phyloP scores from a whole-genome alignment of 2,888 invertebrate species.

The Ferrisia virgata region DNA sequence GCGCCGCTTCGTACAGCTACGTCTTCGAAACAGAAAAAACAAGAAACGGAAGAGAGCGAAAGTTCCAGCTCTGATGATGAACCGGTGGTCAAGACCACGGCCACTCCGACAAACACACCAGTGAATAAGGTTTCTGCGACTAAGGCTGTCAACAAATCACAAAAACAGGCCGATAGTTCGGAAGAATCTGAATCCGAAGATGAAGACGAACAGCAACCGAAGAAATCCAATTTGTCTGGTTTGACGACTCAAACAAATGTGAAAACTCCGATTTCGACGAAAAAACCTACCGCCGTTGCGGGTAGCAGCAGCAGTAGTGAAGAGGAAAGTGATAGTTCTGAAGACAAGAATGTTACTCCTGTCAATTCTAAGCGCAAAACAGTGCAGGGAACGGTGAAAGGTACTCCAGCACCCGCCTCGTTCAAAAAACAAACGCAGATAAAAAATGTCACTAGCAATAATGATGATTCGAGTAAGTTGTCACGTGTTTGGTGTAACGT shows the following conservation, averaged over 20 bases:
- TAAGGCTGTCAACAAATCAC: slow-evolving; percentile 53
- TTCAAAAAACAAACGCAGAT: not conserved
- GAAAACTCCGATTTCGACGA: not conserved
- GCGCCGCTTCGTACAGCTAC: not conserved
- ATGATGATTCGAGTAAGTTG: not conserved
- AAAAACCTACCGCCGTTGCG: not conserved
- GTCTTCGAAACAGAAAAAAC: not conserved
- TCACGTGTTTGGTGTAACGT: too few species aligned
- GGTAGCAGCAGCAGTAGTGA: too few species aligned
- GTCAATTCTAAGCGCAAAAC: slow-evolving; percentile 46
- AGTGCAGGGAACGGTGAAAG: not conserved
- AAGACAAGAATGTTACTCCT: slow-evolving; percentile 48
- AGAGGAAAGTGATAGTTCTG: slow-evolving; percentile 35
- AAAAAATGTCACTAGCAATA: slow-evolving; percentile 45
- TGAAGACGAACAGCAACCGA: slow-evolving; percentile 19
- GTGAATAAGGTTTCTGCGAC: not conserved
- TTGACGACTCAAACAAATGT: not conserved
- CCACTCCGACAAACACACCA: slow-evolving; percentile 31
- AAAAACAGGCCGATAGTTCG: slow-evolving; percentile 55
- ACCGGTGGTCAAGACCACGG: not conserved
- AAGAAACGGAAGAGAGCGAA: not conserved
- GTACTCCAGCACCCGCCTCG: slow-evolving; percentile 8
- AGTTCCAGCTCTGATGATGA: slow-evolving; percentile 38
- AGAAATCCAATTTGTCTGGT: not conserved
- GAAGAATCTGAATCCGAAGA: slow-evolving; percentile 55